Base-by-base conservation (phyloP, 2,797 vertebrate genomes). In the Malurus splendens region DNA sequence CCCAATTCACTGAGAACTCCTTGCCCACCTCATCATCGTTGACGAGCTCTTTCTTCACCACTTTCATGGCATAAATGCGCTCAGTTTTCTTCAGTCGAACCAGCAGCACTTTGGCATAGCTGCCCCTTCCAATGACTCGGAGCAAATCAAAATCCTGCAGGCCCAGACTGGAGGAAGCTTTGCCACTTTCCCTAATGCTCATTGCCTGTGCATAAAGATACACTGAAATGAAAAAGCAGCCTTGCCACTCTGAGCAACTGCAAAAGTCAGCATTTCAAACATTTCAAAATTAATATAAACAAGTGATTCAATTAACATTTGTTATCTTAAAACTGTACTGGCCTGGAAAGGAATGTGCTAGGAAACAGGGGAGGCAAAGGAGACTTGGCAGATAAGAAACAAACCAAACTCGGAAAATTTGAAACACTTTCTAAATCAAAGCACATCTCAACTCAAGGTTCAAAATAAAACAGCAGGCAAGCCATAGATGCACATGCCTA, bases 21-120 rank as follows among this genome's bases (percentile, higher is more conserved):
- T 36, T 57, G 22, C 96, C 97, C 95, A 99, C 99, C 98, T 99
- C 99, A 50, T 99, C 99, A 30, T 99, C 99, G 14, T 99, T 99
- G 95, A 99, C 99, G 3, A 99, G 97, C 95, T 99, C 99, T 95
- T 99, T 99, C 96, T 99, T 99, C 94, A 99, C 99, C 87, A 99
- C 99, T 93, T 99, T 99, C 99, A 99, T 99, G 71, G 99, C 99
- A 36, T 99, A 99, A 96, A 99, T 99, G 85, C 99, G 98, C 82
- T 99, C 99, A 0, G 98, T 99, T 96, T 99, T 99, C 97, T 99
- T 99, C 87, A 99, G 94, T 42, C 98, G 98, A 83, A 99, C 99
- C 78, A 99, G 93, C 59, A 99, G 96, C 82, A 99, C 99, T 96
- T 99, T 99, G 70, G 99, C 99, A 12, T 99, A 99, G 97, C 99